Base-by-base conservation (phyloP, 2,888 invertebrate genomes). In the Cotesia congregata region DNA sequence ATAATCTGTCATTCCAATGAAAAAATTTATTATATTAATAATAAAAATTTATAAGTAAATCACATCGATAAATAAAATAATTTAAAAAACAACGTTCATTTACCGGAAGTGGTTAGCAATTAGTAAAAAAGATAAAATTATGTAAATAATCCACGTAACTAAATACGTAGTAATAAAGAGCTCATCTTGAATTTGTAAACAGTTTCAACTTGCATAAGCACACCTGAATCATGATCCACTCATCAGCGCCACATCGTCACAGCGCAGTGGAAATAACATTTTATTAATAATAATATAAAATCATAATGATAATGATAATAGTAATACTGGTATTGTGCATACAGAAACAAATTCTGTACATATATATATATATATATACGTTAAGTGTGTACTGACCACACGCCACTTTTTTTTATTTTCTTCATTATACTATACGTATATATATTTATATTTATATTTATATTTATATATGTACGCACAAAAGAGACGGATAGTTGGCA, bases 41-140 rank as follows among this genome's bases (percentile, higher is more conserved):
- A 20, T n/a, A 30, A 30, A 30, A 2, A 30, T 38, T 30, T 38
- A 30, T 38, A 39, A 12, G 20, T n/a, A 67, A 5, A 67, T 67
- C 30, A 17, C 30, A 17, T 38, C n/a, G 2, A 12, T 20, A 39
- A 20, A 6, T 15, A 17, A 6, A 41, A 39, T 17, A 68, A n/a
- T 17, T 40, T 41, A 40, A 50, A 50, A 50, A 7, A 50, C 50
- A 3, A 50, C 12, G 50, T 3, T 12, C 12, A 50, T 50, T 68
- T 12, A 40, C 15, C 40, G 68, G 41, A 68, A 68, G 40, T 40
- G 15, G 40, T 64, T 75, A 67, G 83, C 82, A 87, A 87, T 87
- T 87, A 87, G 83, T 82, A 41, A 80, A 83, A 80, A 82, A 79
- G 80, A 83, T 69, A 80, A 86, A 84, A 83, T 87, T 87, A 86